Evolutionary conservation across 1,140 invertebrate species (phyloP).

Genomic region (Protaetia brevitarsis): DNA sequence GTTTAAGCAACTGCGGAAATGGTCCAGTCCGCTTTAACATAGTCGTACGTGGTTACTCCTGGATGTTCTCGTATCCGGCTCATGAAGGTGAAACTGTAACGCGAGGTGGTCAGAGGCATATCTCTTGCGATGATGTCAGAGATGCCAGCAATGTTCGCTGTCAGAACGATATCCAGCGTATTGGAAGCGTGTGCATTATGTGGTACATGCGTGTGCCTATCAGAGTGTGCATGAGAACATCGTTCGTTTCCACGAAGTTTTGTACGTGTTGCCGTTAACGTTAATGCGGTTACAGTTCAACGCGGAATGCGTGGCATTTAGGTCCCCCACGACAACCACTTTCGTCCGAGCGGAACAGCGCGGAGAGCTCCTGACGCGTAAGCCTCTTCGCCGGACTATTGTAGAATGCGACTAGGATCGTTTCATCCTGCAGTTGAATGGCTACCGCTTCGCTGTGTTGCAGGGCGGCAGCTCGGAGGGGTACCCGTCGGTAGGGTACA

Average conservation of each 20-base stretch:
- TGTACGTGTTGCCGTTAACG: not conserved
- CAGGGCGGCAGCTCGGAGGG: not conserved
- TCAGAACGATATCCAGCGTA: too few species aligned
- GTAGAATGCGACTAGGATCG: not conserved
- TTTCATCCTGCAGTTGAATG: not conserved
- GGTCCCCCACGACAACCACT: conserved; percentile 5
- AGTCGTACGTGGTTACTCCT: too few species aligned
- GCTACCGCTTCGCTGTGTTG: not conserved
- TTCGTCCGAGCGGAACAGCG: not conserved
- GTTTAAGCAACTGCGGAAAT: too few species aligned
- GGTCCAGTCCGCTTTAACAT: too few species aligned
- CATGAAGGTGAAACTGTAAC: too few species aligned
- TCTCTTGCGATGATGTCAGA: too few species aligned
- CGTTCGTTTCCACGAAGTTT: not conserved
- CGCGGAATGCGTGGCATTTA: conserved; percentile 17
- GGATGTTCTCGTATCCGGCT: too few species aligned
- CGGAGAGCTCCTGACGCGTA: not conserved
- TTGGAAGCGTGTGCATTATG: too few species aligned
- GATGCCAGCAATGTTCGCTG: too few species aligned
- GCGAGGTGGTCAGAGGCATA: too few species aligned
- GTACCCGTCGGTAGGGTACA: not conserved
- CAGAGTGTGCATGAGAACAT: not conserved
- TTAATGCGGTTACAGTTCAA: not conserved
- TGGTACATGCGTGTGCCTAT: too few species aligned
- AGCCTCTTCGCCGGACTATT: not conserved